Evolutionary conservation across 2,113 vertebrate genomes (phyloP), one percentile per base, ranked within the genome.

Genomic region (Paratilapia polleni): DNA sequence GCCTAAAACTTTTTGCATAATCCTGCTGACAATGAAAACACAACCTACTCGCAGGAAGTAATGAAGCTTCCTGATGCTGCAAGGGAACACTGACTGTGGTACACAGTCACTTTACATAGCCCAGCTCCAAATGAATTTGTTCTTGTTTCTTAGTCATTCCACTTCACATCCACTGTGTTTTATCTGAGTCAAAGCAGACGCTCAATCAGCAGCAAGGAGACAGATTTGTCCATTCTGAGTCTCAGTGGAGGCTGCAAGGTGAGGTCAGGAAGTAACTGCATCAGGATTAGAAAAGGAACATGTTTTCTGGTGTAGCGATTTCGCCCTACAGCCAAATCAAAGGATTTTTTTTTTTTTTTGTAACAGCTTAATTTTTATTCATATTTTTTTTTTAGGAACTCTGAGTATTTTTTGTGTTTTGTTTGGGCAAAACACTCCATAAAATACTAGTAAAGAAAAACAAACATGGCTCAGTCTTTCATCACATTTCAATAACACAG

Each of bases 401-500:
- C 66, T 52, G 13, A 17, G 1, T 61, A 24, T 19, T 60, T 77
- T 59, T 8, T 80, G 22, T 36, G 54, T 73, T 68, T 75, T 2
- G 61, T 66, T 60, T 41, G n/a, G 15, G 17, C 19, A 31, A 56
- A 73, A 4, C 22, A 73, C 52, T 73, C 24, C 15, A 74, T 58
- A 22, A 82, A 83, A 81, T 52, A 70, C 4, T 28, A 14, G 24
- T 49, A 41, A 73, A 56, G 28, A 57, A 22, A 43, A 79, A 64
- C 26, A 77, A 24, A 74, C 54, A 38, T 38, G 20, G 22, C 77
- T 19, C 19, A 43, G 13, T 58, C 31, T 81, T 77, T 87, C 82
- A 84, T 87, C 76, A 82, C 77, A 28, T 88, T 87, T 82, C 26
- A 78, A 59, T 54, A 62, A 81, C 26, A 15, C 13, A 59, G 43